A percentile compares a stretch with the other conserved stretches of the same genome.
Evolutionary conservation across 2,113 vertebrate genomes (phyloP).

Genomic region (Vulpes vulpes): DNA sequence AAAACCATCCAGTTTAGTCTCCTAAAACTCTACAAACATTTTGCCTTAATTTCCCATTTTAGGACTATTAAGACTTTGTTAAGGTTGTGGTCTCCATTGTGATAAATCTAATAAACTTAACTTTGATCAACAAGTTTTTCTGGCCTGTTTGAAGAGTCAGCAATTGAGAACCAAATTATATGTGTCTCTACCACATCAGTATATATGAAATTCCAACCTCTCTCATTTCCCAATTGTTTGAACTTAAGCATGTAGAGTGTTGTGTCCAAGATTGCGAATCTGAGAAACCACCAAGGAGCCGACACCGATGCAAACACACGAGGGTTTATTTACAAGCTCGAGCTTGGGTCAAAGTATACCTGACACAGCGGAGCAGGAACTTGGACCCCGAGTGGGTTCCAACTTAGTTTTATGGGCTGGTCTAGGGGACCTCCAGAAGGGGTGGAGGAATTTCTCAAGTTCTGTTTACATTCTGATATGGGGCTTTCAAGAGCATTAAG

Average conservation of each 20-base stretch:
- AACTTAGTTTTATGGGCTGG: no score
- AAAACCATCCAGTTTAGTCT: neutral
- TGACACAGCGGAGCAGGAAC: no score
- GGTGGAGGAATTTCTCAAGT: no score
- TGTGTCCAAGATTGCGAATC: no score
- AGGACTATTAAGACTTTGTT: neutral
- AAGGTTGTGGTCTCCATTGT: neutral
- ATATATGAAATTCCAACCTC: neutral
- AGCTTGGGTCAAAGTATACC: no score
- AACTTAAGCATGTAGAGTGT: neutral
- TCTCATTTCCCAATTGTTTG: neutral
- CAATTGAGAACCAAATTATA: neutral
- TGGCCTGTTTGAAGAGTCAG: neutral
- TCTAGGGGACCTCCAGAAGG: no score
- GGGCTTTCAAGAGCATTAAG: no score
- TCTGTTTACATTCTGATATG: no score
- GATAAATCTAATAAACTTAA: neutral
- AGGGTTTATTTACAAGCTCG: no score
- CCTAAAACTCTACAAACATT: neutral
- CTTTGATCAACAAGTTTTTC: neutral
- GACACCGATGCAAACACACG: no score
- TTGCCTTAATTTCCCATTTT: neutral
- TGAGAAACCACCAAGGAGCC: no score
- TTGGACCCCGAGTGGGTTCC: no score
- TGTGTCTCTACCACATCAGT: neutral